Base-by-base conservation (phyloP, 2,113 vertebrate species). In the Xenopus borealis region DNA sequence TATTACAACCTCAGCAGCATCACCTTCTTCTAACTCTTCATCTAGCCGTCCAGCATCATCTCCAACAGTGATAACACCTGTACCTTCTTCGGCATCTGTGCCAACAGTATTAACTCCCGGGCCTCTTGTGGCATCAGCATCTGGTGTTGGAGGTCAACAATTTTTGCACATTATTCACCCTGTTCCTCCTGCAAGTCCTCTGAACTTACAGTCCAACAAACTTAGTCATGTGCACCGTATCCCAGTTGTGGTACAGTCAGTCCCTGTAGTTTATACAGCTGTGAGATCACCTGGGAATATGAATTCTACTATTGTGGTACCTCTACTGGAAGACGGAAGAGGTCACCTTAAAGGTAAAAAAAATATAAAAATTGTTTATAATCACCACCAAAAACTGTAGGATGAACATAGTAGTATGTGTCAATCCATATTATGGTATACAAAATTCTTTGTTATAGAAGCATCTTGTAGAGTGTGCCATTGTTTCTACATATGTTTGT, bases 81-180 rank as follows among this genome's bases (percentile, higher is more conserved):
- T 95, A 75, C 89, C 91, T 78, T 94, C 96, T 65, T 91, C 92
- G 0, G 84, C 92, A 8, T 92, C 92, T 44, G 91, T 92, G 79
- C 89, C 92, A 0, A 94, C 96, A 84, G 91, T 98, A 89, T 95
- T 98, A 92, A 94, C 95, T 80, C 93, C 96, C 65, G 95, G 95
- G 78, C 93, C 96, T 65, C 92, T 98, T 82, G 94, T 95, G 27
- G 94, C 94, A 79, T 96, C 96, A 63, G 92, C 96, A 0, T 91
- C 92, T 27, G 93, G 95, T 78, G 90, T 96, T 78, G 92, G 95
- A 85, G 94, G 95, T 84, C 96, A 98, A 90, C 95, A 96, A 77
- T 98, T 96, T 94, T 95, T 99, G 94, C 96, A 98, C 94, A 98
- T 99, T 85, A 96, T 98, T 86, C 97, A 98, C 87, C 96, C 96